A percentile compares a stretch with the other conserved stretches of the same genome.
Evolutionary conservation across 2,888 invertebrate genomes (phyloP).

Genomic region (Watsonalla cultraria): DNA sequence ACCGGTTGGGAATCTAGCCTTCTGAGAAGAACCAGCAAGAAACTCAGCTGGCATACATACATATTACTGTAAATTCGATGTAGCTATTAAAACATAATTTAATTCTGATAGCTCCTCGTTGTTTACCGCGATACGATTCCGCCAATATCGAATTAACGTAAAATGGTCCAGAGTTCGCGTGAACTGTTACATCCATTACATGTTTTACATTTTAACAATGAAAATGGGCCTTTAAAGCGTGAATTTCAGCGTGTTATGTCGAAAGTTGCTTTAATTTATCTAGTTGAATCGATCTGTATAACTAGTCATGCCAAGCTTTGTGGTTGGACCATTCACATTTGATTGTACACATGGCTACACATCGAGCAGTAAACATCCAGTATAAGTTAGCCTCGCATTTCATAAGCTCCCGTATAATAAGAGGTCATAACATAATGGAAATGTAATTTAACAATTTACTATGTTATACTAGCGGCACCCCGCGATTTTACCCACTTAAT

Average conservation of each 20-base stretch:
- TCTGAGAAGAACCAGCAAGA: too few species aligned
- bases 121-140: constrained; percentile 6
- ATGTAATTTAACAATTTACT: too few species aligned
- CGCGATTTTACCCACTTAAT: too few species aligned
- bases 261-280: constrained; percentile 5
- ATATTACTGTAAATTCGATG: too few species aligned
- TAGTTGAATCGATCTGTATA: background rate
- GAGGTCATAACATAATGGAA: too few species aligned
- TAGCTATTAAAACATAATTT: too few species aligned
- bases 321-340: background rate
- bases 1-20: too few species aligned
- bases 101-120: constrained; percentile 7
- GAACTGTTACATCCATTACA: constrained; percentile 28
- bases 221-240: constrained; percentile 17
- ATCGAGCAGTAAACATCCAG: too few species aligned
- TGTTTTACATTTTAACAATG: constrained; percentile 18
- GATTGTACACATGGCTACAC: background rate
- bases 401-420: too few species aligned
- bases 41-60: too few species aligned
- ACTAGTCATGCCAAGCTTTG: background rate
- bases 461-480: too few species aligned
- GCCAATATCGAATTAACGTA: constrained; percentile 22
- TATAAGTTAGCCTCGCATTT: too few species aligned
- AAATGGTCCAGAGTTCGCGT: constrained; percentile 14
- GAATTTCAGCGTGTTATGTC: constrained; percentile 20